Percentiles rank a stretch among this genome's conserved stretches.
phyloP scores from a whole-genome alignment of 2,113 vertebrate species.

The Upupa epops region DNA sequence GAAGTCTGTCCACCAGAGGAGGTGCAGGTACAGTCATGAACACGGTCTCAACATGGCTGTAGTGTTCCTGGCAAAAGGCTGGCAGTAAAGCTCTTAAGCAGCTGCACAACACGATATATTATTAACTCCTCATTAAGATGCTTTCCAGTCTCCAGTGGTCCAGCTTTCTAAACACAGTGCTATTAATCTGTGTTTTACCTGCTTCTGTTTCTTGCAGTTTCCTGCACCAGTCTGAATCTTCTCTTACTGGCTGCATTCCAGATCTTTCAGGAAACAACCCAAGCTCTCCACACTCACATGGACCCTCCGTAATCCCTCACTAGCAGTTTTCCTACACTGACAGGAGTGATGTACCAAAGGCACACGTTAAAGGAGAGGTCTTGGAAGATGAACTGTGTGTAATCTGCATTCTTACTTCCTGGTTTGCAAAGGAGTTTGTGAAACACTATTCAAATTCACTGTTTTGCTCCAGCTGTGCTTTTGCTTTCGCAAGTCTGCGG shows the following conservation, averaged over 20 bases:
- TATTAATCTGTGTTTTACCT: background rate
- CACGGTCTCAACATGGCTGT: rapidly evolving
- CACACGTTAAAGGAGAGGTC: background rate
- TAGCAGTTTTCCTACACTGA: background rate
- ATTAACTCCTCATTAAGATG: too few relatives aligned
- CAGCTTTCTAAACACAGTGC: background rate
- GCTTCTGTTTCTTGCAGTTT: background rate
- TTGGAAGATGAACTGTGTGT: background rate
- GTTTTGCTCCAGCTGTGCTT: background rate
- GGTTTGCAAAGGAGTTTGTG: background rate
- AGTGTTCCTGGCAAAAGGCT: background rate
- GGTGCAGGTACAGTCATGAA: background rate
- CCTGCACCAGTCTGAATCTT: background rate
- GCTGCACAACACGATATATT: background rate
- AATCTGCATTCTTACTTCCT: background rate
- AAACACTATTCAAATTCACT: background rate
- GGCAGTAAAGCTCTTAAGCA: background rate
- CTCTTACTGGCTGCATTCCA: background rate
- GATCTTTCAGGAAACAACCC: background rate
- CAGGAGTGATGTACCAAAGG: background rate
- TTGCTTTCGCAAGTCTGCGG: background rate
- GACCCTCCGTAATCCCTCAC: too few relatives aligned
- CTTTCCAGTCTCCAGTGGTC: background rate
- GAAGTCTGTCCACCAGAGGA: background rate
- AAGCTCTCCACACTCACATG: background rate